phyloP scores from a whole-genome alignment of 2,797 vertebrate species.

The Cuculus canorus region DNA sequence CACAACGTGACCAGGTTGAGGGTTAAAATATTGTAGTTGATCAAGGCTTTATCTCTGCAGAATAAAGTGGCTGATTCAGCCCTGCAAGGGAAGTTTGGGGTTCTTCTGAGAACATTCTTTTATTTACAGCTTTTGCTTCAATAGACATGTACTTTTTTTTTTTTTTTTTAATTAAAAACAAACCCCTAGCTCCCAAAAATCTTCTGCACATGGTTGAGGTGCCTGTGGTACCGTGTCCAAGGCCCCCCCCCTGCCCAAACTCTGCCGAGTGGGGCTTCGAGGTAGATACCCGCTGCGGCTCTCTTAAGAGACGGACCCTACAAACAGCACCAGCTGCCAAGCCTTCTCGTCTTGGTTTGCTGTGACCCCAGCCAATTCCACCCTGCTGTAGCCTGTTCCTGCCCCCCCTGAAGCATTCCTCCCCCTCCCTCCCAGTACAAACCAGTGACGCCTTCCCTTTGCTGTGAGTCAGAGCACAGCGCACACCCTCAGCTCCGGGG shows the following conservation, averaged over 20 bases:
- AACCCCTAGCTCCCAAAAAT: background rate
- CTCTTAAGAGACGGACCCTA: background rate
- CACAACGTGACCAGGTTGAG: background rate
- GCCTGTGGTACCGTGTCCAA: background rate
- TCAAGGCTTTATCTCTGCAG: background rate
- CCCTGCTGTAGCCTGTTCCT: background rate
- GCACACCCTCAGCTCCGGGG: background rate
- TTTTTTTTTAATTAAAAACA: background rate
- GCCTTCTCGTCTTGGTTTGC: background rate
- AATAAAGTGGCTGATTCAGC: background rate
- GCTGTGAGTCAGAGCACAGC: rapidly evolving
- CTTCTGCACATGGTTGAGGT: background rate
- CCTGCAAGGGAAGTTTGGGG: background rate
- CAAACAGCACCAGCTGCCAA: background rate
- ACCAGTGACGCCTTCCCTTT: background rate
- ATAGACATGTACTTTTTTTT: background rate
- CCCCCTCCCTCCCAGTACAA: background rate
- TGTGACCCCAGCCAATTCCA: background rate
- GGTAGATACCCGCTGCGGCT: background rate
- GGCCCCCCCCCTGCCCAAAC: background rate
- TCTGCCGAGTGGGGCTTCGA: background rate
- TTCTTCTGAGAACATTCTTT: background rate
- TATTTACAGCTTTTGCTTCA: background rate
- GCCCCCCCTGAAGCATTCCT: background rate
- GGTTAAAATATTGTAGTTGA: background rate